Percentiles rank a stretch among this genome's conserved stretches.
phyloP scores from a whole-genome alignment of 2,888 invertebrate species.

The Mycogona germanica region DNA sequence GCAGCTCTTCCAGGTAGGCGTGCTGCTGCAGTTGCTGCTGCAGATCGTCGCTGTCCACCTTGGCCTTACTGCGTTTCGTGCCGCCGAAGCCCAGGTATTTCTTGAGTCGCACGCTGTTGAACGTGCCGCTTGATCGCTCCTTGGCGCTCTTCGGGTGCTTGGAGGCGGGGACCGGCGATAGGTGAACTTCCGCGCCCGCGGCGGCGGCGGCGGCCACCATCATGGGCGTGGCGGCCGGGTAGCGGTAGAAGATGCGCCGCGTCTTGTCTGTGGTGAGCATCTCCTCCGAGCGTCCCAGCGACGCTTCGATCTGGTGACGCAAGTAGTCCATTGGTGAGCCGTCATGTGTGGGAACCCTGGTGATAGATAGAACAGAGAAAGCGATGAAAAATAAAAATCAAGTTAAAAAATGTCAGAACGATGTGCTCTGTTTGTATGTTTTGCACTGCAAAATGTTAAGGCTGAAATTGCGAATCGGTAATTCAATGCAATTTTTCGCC shows the following conservation, averaged over 20 bases:
- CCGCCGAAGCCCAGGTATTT: constrained; percentile 22
- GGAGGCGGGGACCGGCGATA: constrained; percentile 69
- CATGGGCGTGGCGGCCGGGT: constrained; percentile 42
- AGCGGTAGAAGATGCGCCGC: constrained; percentile 20
- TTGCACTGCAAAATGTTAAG: no score
- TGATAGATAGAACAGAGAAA: no score
- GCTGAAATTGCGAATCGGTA: no score
- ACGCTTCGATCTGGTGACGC: constrained; percentile 21
- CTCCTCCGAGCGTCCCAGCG: constrained; percentile 21
- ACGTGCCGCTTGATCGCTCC: constrained; percentile 18
- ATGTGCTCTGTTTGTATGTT: no score
- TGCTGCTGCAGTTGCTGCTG: constrained; percentile 13
- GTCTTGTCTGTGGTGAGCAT: constrained; percentile 21
- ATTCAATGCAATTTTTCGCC: no score
- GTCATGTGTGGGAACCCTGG: no score
- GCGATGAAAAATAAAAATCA: no score
- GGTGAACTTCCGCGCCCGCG: no score
- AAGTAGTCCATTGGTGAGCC: constrained; percentile 19
- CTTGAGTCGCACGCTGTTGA: constrained; percentile 22
- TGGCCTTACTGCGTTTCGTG: constrained; percentile 21
- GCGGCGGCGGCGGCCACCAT: constrained; percentile 66
- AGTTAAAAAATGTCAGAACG: no score
- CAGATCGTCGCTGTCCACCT: neutral
- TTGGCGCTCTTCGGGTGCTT: constrained; percentile 21
- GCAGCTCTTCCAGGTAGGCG: constrained; percentile 10